phyloP scores from a whole-genome alignment of 2,888 invertebrate species.

The Terebella lapidaria region DNA sequence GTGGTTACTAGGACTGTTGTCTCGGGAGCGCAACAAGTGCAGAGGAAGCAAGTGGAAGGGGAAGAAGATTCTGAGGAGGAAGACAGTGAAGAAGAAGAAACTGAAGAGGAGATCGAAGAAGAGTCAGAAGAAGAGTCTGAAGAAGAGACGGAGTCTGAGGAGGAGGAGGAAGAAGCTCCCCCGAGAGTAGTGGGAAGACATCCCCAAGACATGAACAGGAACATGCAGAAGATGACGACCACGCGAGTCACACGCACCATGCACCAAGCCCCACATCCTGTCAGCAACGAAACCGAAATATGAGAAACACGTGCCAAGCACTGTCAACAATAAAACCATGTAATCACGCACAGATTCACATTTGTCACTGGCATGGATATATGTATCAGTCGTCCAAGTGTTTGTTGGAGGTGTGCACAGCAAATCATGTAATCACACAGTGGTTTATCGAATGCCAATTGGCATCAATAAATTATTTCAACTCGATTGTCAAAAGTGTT shows the following conservation, averaged over 20 bases:
- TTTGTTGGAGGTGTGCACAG: too few relatives aligned
- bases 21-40: neutral
- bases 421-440: too few relatives aligned
- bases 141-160: constrained; percentile 4
- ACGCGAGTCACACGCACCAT: neutral
- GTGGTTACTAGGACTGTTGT: constrained; percentile 8
- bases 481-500: too few relatives aligned
- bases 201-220: neutral
- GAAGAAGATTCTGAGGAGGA: neutral
- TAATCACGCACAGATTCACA: too few relatives aligned
- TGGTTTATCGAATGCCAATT: too few relatives aligned
- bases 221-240: neutral
- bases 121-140: constrained; percentile 10
- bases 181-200: neutral
- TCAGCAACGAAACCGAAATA: too few relatives aligned
- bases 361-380: too few relatives aligned
- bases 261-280: neutral
- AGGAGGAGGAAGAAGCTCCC: constrained; percentile 6
- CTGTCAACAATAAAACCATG: too few relatives aligned
- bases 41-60: neutral
- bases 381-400: too few relatives aligned
- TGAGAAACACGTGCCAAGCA: too few relatives aligned
- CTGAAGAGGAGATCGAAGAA: constrained; percentile 2
- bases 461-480: too few relatives aligned
- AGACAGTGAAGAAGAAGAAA: constrained; percentile 6